A percentile compares a stretch with the other conserved stretches of the same genome.
Conservation (phyloP, 2,113 vertebrate species). For the Rhagologus leucostigma region DNA sequence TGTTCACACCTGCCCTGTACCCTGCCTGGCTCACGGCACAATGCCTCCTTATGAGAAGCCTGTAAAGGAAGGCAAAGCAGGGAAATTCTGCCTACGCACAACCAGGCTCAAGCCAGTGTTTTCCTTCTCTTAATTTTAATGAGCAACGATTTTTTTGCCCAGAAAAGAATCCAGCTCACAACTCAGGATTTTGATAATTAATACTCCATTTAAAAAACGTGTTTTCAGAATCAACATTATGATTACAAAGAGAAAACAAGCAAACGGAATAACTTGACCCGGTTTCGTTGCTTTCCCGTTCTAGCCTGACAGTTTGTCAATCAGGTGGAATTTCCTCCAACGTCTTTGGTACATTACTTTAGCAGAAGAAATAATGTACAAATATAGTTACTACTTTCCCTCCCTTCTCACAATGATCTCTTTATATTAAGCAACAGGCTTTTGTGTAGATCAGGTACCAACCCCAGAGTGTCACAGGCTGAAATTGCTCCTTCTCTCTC, state of each 20-base stretch:
- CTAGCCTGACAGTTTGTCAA: constrained; percentile 12
- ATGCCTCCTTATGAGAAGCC: not conserved
- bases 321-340: constrained; percentile 33
- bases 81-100: constrained; percentile 19
- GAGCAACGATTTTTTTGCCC: constrained; percentile 20
- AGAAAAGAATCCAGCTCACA: not conserved
- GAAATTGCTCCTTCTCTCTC: not conserved
- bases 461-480: not conserved
- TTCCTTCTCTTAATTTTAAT: constrained; percentile 10
- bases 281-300: not conserved
- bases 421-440: constrained; percentile 42
- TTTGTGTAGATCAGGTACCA: constrained; percentile 16
- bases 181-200: constrained; percentile 3
- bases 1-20: not conserved
- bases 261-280: not conserved
- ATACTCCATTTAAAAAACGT: not conserved
- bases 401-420: constrained; percentile 41
- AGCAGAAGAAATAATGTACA: constrained; percentile 19
- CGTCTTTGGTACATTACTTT: not conserved
- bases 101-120: constrained; percentile 10
- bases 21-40: not conserved
- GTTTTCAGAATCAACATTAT: not conserved
- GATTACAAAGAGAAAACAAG: constrained; percentile 8
- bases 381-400: constrained; percentile 4
- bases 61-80: not conserved